phyloP scores from a whole-genome alignment of 2,113 vertebrate genomes.

The Parotia lawesii region DNA sequence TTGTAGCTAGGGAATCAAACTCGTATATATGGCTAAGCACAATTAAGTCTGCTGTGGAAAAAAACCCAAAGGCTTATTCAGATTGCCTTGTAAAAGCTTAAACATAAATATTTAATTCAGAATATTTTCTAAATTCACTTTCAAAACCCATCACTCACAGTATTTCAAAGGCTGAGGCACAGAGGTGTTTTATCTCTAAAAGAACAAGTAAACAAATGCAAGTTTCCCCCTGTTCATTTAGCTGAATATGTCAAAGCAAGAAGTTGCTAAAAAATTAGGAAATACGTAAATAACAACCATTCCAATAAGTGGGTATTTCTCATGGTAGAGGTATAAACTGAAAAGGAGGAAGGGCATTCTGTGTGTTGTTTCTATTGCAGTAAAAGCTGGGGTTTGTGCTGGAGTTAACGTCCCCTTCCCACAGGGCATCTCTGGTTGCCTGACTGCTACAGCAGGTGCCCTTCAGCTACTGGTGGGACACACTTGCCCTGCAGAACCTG shows the following conservation, averaged over 20 bases:
- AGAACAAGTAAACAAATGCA: conserved; percentile 61
- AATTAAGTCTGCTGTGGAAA: conserved; percentile 44
- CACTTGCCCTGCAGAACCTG: rapidly evolving
- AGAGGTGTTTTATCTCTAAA: conserved; percentile 57
- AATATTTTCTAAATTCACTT: conserved; percentile 59
- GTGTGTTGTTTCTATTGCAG: not conserved
- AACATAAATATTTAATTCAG: conserved; percentile 69
- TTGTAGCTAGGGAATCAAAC: not conserved
- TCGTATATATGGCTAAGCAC: conserved; percentile 12
- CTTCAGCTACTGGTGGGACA: not conserved
- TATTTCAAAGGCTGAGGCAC: conserved; percentile 60
- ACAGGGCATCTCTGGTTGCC: not conserved
- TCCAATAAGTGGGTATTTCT: not conserved
- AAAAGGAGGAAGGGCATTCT: not conserved
- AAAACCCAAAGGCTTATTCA: conserved; percentile 46
- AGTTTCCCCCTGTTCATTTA: conserved; percentile 41
- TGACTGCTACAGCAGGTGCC: not conserved
- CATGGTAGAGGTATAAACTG: not conserved
- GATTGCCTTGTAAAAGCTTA: conserved; percentile 57
- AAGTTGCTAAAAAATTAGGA: conserved; percentile 26
- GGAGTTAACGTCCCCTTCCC: not conserved
- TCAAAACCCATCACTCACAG: conserved; percentile 49
- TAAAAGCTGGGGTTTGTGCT: not conserved
- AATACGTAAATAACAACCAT: not conserved
- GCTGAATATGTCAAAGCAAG: conserved; percentile 38